These are phyloP conservation scores for Choloepus didactylus DNA, from an alignment of 2,797 vertebrate genomes.

Conservation along the genomic window DNA sequence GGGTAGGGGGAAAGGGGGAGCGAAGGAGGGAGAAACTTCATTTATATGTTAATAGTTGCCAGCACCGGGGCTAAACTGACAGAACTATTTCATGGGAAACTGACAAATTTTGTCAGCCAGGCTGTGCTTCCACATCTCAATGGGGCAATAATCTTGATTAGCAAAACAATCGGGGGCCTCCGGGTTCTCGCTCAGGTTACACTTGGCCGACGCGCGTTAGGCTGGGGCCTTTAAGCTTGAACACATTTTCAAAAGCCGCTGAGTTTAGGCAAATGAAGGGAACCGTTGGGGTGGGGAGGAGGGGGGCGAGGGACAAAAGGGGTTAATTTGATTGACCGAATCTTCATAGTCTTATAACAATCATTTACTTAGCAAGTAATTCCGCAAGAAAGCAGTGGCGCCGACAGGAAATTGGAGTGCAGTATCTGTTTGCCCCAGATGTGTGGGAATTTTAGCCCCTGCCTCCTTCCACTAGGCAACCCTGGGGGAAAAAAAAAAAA, in stretches of 20 bases:
- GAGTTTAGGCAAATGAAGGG: conserved; percentile 90
- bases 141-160: conserved; percentile 94
- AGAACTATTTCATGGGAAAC: conserved; percentile 93
- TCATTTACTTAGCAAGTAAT: conserved; percentile 91
- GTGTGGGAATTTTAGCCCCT: conserved; percentile 89
- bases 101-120: conserved; percentile 92
- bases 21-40: conserved; percentile 88
- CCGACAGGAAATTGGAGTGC: conserved; percentile 88
- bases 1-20: conserved; percentile 52
- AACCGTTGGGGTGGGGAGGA: conserved; percentile 78
- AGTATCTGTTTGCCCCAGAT: conserved; percentile 88
- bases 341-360: conserved; percentile 89
- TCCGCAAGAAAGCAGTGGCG: conserved; percentile 87
- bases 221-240: conserved; percentile 87
- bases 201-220: conserved; percentile 86
- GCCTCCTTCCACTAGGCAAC: conserved; percentile 77
- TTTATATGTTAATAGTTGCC: conserved; percentile 93
- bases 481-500: background rate
- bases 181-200: conserved; percentile 90
- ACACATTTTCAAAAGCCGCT: conserved; percentile 87
- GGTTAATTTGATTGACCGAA: conserved; percentile 92
- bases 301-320: conserved; percentile 87
- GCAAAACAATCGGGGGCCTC: conserved; percentile 91
- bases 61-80: conserved; percentile 90
- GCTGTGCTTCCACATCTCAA: conserved; percentile 91